phyloP scores from a whole-genome alignment of 1,140 invertebrate species.

The Drosophila tani region DNA sequence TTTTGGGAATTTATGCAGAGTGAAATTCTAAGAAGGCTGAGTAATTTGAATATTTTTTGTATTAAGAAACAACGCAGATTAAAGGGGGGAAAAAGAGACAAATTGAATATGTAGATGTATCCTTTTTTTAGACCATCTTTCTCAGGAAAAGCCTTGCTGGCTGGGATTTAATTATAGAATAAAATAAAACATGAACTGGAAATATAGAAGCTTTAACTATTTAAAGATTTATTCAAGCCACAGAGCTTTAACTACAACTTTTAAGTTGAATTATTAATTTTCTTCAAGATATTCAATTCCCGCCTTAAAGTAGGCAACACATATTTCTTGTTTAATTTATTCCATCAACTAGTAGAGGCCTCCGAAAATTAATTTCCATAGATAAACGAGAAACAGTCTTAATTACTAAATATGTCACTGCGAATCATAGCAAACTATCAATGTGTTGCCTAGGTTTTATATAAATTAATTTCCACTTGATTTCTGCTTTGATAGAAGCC shows the following conservation, averaged over 20 bases:
- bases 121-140: neutral
- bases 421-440: slow-evolving; percentile 4
- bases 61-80: neutral
- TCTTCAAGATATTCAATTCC: no score
- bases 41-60: slow-evolving; percentile 14
- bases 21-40: slow-evolving; percentile 8
- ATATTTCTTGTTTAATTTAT: neutral
- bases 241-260: neutral
- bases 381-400: slow-evolving; percentile 10
- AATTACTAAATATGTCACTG: slow-evolving; percentile 42
- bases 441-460: slow-evolving; percentile 26
- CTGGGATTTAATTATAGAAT: no score
- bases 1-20: slow-evolving; percentile 13
- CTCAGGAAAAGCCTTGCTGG: no score
- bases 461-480: slow-evolving; percentile 58
- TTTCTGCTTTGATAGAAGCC: neutral
- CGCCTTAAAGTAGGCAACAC: neutral
- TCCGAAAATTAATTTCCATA: neutral
- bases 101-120: neutral
- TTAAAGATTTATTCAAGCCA: neutral
- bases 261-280: neutral
- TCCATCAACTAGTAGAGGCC: neutral
- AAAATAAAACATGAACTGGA: no score
- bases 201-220: no score
- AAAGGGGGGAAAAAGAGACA: neutral